Evolutionary conservation across 1,140 invertebrate genomes (phyloP).

Genomic region (Dendroctonus valens): DNA sequence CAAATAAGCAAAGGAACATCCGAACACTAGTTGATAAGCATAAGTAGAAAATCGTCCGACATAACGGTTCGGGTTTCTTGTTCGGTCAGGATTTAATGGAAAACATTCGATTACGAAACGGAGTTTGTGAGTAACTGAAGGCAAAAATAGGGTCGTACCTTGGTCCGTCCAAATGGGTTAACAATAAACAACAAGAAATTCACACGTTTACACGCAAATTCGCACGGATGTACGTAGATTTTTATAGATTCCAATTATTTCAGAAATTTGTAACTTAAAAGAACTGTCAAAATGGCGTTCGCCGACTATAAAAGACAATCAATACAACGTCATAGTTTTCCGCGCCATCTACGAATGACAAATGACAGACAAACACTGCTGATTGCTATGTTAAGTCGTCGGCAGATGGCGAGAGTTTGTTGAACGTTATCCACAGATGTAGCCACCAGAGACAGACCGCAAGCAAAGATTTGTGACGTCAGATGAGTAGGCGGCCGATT

Average conservation of each 20-base stretch:
- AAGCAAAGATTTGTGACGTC: too few relatives aligned
- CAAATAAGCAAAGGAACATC: too few relatives aligned
- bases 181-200: slow-evolving; percentile 60
- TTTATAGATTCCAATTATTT: slow-evolving; percentile 46
- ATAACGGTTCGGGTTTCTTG: slow-evolving; percentile 37
- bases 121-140: slow-evolving; percentile 23
- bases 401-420: too few relatives aligned
- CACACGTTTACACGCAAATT: slow-evolving; percentile 55
- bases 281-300: slow-evolving; percentile 52
- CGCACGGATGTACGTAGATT: slow-evolving; percentile 59
- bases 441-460: too few relatives aligned
- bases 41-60: slow-evolving; percentile 30
- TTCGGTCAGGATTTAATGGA: slow-evolving; percentile 33
- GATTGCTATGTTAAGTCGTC: too few relatives aligned
- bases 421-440: too few relatives aligned
- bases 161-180: slow-evolving; percentile 70
- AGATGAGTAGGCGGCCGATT: too few relatives aligned
- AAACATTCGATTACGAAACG: slow-evolving; percentile 47
- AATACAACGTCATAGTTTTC: slow-evolving; percentile 20
- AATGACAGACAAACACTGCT: too few relatives aligned
- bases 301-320: slow-evolving; percentile 58
- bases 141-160: slow-evolving; percentile 50
- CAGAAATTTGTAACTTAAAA: slow-evolving; percentile 44
- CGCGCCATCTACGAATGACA: not conserved
- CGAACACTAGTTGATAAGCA: slow-evolving; percentile 15